Conservation (phyloP, 2,797 vertebrate genomes). For the Natrix natrix region DNA sequence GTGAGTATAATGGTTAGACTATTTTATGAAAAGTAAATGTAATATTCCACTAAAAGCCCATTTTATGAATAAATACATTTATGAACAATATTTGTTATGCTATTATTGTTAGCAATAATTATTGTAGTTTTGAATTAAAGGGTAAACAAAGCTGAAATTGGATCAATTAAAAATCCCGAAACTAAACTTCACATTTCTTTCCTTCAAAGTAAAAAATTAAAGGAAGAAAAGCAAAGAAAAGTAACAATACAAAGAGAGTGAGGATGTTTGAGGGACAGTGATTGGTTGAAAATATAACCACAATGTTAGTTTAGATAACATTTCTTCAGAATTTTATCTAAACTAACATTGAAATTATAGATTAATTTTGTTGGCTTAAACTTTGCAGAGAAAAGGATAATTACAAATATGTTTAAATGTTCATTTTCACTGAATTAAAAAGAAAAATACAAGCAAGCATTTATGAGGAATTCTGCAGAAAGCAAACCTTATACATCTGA, state of each 20-base stretch:
- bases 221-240: neutral
- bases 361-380: slow-evolving; percentile 34
- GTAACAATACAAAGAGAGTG: neutral
- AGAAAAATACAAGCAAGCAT: slow-evolving; percentile 26
- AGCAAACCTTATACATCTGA: slow-evolving; percentile 46
- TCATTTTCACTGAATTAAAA: slow-evolving; percentile 46
- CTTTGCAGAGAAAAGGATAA: slow-evolving; percentile 40
- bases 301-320: neutral
- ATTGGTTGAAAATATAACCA: neutral
- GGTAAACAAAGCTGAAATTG: neutral
- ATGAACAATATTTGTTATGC: neutral
- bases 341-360: neutral
- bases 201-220: neutral
- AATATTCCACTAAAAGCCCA: neutral
- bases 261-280: neutral
- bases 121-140: neutral
- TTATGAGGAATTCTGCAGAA: slow-evolving; percentile 44
- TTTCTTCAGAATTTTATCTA: too few species aligned
- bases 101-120: neutral
- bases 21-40: neutral
- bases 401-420: slow-evolving; percentile 56
- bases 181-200: neutral
- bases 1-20: neutral
- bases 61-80: neutral
- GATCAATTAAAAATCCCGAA: neutral